Percentiles rank a stretch among this genome's conserved stretches.
These are phyloP conservation scores for Ophion slaviceki DNA, from an alignment of 2,888 invertebrate genomes.

Conservation along the genomic window DNA sequence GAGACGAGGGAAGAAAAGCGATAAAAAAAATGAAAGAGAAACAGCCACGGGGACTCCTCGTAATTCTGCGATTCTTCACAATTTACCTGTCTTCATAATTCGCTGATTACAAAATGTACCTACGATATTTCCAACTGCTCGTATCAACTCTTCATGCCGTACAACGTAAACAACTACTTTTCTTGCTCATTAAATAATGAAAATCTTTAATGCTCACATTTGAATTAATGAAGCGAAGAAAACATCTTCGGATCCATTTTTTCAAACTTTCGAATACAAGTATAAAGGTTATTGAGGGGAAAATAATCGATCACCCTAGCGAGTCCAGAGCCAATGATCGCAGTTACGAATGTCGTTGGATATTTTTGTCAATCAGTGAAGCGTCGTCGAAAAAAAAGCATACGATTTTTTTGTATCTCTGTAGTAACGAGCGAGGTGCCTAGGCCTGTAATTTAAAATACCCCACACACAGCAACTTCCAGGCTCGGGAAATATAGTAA, in stretches of 20 bases:
- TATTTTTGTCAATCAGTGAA: not conserved
- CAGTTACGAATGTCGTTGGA: not conserved
- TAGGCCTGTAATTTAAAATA: constrained; percentile 1
- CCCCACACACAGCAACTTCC: constrained; percentile 62
- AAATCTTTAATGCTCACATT: too few relatives aligned
- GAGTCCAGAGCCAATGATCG: not conserved
- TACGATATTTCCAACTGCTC: not conserved
- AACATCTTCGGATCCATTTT: not conserved
- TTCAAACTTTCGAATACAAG: not conserved
- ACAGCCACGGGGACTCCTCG: not conserved
- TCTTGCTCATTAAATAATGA: not conserved
- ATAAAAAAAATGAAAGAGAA: not conserved
- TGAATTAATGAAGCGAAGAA: too few relatives aligned
- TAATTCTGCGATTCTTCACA: not conserved
- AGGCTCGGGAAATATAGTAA: constrained; percentile 66
- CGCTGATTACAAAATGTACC: not conserved
- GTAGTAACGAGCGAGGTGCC: not conserved
- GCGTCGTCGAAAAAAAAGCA: not conserved
- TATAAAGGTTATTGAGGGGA: not conserved
- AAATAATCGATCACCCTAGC: not conserved
- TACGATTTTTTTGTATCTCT: not conserved
- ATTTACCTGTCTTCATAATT: not conserved
- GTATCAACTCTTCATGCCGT: not conserved
- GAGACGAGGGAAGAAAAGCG: not conserved
- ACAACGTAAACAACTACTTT: not conserved